Evolutionary conservation across 2,888 invertebrate genomes (phyloP), one percentile per base, ranked within the genome.

Genomic region (Fragum fragum): DNA sequence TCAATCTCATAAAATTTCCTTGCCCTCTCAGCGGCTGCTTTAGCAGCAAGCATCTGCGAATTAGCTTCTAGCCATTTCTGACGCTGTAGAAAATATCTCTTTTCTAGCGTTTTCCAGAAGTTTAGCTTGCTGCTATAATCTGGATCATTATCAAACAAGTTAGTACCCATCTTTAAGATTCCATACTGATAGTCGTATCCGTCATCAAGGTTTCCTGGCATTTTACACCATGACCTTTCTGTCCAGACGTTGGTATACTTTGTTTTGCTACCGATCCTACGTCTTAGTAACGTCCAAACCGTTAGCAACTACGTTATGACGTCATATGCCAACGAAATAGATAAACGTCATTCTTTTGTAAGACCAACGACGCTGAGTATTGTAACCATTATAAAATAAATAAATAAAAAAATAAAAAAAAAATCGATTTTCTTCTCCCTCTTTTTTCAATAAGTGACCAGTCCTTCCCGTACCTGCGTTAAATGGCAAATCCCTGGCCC

Each of bases 71-170:
- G 5, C 79, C 77, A 82, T 73, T 66, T 47, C 21, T 53, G 26
- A 52, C 73, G 77, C 14, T 76, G 55, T 3, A 63, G 70, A 9
- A 61, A 39, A 47, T 79, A 79, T 39, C 70, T 59, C 14, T 61
- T 61, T 42, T 79, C 79, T n/a, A 79, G 26, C 11, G 61, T 3
- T 47, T 55, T 55, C 83, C 83, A 83, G 29, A 83, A 83, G 5
- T 55, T 21, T 16, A 81, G 16, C 3, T 74, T 39, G 32, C 66
- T 14, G 6, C 11, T 39, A 53, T 76, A 76, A 5, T n/a, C 39
- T 26, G 59, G n/a, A 14, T 23, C 14, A 11, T 57, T 52, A 1
- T n/a, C 36, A 7, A 14, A 16, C 21, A 73, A 23, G 18, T 36
- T 28, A 0, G 57, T 36, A 11, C n/a, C 42, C 79, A 80, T 77